Evolutionary conservation across 2,888 invertebrate species (phyloP), one percentile per base, ranked within the genome.

Genomic region (Catotricha subobsoleta): DNA sequence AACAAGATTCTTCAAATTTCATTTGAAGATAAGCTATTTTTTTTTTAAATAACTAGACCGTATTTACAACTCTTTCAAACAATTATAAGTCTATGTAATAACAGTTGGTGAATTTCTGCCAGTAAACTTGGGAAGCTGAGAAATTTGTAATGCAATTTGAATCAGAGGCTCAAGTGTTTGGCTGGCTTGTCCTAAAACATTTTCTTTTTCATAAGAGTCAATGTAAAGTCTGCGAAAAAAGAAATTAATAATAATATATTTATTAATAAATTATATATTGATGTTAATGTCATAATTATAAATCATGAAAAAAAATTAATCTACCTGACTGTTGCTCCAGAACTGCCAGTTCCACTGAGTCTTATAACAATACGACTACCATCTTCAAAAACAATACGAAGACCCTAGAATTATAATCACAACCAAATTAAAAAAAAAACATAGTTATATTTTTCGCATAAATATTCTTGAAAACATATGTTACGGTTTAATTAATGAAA

Each of bases 321-420:
- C 50, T 51, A 72, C 72, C 98, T 74, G 52, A 99, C 84, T 2
- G 98, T 99, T 19, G 98, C 97, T 0, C 98, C 98, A 29, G 86
- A 83, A 57, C 95, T 95, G 47, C 98, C 98, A 1, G 98, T 99
- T 16, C 98, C 98, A 55, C 95, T 95, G 45, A 99, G 71, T 33
- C 98, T 76, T 64, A 84, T 76, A 45, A 99, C 81, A 48, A 98
- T 73, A 36, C 98, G 74, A 1, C 95, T 94, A 2, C 92, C 94
- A 59, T 97, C 94, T 49, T 78, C 79, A 60, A 99, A 97, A 36
- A 95, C 71, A 37, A 99, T 75, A 48, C 97, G 74, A 18, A 98
- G 69, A 40, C 98, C 98, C 83, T 59, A 2, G 13, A 21, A 19
- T 12, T 20, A 10, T n/a, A 25, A 38, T 9, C 9, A 12, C 6